Base-by-base conservation (phyloP, 2,888 invertebrate species). In the Orthosia gothica region DNA sequence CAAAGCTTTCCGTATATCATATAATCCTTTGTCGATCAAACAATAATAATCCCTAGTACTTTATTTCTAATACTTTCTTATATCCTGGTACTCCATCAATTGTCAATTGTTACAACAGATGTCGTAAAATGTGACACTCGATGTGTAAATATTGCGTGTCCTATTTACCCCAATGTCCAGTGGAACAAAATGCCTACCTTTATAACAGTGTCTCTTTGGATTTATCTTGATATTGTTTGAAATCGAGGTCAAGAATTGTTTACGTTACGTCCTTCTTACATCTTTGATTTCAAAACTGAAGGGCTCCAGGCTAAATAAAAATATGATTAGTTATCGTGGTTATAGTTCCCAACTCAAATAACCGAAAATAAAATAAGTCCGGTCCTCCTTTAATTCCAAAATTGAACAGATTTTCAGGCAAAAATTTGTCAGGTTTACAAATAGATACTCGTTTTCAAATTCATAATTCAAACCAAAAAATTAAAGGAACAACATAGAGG, bases 41-140 rank as follows among this genome's bases (percentile, higher is more conserved):
- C 61, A 47, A 45, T 45, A 71, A 7, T n/a, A 40, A 45, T 62
- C 20, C 3, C 3, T 55, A 26, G 23, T 63, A 47, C 69, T 68
- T 76, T 49, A 20, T 32, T 73, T 16, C 67, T 61, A 65, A 47
- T 5, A 47, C 13, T 16, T 40, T 52, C 70, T 79, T 15, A 50
- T 50, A 9, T 9, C 70, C 71, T 81, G 58, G 26, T 80, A 71
- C 49, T n/a, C n/a, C n/a, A 59, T 32, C 40, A 61, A 70, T 54
- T 40, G n/a, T 40, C 52, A 69, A 67, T 66, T 75, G 57, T 69
- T 68, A 65, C 61, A 50, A 54, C 64, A 74, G 70, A 55, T 84
- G 70, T 74, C 18, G 61, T 58, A 65, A 80, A 18, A 58, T 45
- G 45, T 47, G 61, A 69, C 12, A 49, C 54, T 50, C 45, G 32